Evolutionary conservation across 2,113 vertebrate species (phyloP).

Genomic region (Dolichallabes microphthalmus): DNA sequence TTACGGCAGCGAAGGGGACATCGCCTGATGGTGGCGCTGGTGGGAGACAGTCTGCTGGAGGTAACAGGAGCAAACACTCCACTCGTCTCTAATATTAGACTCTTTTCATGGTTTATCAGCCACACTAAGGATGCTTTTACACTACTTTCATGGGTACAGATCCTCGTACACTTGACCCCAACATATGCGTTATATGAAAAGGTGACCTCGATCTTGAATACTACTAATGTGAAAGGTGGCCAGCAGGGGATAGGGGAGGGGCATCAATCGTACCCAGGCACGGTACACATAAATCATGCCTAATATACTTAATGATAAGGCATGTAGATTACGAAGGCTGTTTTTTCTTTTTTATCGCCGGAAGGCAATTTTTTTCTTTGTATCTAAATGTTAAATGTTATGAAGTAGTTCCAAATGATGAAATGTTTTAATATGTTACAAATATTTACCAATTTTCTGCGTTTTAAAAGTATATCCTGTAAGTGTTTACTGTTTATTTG

Average conservation of each 20-base stretch:
- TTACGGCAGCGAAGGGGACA: slow-evolving; percentile 82
- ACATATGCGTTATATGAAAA: too few relatives aligned
- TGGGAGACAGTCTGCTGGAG: slow-evolving; percentile 95
- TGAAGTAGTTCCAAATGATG: background rate
- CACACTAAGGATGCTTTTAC: too few relatives aligned
- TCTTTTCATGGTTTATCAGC: background rate
- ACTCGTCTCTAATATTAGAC: background rate
- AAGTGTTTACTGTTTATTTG: background rate
- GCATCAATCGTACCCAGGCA: too few relatives aligned
- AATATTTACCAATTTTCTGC: background rate
- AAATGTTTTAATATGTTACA: background rate
- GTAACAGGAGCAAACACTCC: slow-evolving; percentile 62
- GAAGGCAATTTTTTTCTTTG: background rate
- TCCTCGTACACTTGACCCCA: too few relatives aligned
- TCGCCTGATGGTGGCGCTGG: slow-evolving; percentile 84
- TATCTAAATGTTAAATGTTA: background rate
- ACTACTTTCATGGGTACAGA: too few relatives aligned
- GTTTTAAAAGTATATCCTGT: background rate
- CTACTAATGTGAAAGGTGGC: too few relatives aligned
- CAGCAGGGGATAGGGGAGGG: too few relatives aligned
- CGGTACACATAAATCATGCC: too few relatives aligned
- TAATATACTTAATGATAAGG: background rate
- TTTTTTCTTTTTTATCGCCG: background rate
- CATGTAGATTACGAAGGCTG: background rate
- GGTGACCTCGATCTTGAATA: too few relatives aligned